phyloP scores from a whole-genome alignment of 2,113 vertebrate species.

The Tachysurus vachellii region DNA sequence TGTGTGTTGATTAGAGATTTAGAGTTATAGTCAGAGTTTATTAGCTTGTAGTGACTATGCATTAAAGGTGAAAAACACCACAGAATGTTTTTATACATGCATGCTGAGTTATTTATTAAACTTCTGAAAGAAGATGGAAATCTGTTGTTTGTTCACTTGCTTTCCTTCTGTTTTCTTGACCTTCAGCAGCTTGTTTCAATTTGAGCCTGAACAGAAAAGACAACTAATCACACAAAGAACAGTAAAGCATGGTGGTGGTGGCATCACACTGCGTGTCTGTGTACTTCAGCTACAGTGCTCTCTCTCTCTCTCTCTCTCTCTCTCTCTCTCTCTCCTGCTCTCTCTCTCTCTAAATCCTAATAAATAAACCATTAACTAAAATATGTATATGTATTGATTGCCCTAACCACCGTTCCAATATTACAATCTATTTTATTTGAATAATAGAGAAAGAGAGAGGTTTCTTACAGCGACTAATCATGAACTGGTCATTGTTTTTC shows the following conservation, averaged over 20 bases:
- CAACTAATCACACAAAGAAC: not conserved
- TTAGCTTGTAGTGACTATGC: constrained; percentile 39
- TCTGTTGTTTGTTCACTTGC: not conserved
- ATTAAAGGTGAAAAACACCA: constrained; percentile 12
- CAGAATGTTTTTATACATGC: constrained; percentile 35
- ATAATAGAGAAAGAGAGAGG: not conserved
- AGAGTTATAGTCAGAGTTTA: not conserved
- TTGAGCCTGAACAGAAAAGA: not conserved
- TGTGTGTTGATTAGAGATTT: constrained; percentile 23
- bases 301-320: not conserved
- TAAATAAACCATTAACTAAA: too few relatives aligned
- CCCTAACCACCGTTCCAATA: not conserved
- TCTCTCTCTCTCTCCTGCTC: too few relatives aligned
- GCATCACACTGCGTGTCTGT: not conserved
- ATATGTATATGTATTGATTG: not conserved
- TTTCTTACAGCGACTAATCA: not conserved
- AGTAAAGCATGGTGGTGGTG: not conserved
- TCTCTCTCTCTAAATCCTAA: too few relatives aligned
- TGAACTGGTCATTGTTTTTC: not conserved
- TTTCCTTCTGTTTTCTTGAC: not conserved
- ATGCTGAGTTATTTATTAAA: constrained; percentile 45
- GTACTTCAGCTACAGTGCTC: not conserved
- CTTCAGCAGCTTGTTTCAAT: not conserved
- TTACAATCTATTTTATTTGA: not conserved
- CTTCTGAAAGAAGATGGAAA: not conserved